Conservation (phyloP, 2,797 vertebrate genomes). For the Erpetoichthys calabaricus region DNA sequence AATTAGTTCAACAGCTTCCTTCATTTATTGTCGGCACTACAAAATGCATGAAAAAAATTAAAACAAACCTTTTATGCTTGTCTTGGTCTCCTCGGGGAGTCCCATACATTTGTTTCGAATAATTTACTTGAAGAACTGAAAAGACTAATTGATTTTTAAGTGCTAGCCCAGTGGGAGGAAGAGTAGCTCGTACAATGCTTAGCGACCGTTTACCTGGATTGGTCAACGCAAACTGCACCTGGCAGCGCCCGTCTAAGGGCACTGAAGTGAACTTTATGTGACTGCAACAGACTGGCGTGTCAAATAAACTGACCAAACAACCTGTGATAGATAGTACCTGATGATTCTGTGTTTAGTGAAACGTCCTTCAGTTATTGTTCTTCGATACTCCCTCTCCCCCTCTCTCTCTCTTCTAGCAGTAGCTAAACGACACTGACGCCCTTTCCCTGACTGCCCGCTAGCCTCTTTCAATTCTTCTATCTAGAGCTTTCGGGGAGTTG, state of each 20-base stretch:
- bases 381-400: slow-evolving; percentile 8
- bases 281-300: slow-evolving; percentile 35
- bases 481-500: slow-evolving; percentile 16
- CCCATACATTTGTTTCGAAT: slow-evolving; percentile 40
- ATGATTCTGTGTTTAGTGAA: slow-evolving; percentile 20
- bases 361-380: slow-evolving; percentile 13
- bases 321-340: slow-evolving; percentile 15
- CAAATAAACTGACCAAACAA: slow-evolving; percentile 34
- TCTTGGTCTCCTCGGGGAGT: slow-evolving; percentile 38
- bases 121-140: slow-evolving; percentile 39
- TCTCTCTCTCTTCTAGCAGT: slow-evolving; percentile 7
- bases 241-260: slow-evolving; percentile 16
- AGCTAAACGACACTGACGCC: slow-evolving; percentile 18
- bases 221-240: slow-evolving; percentile 27
- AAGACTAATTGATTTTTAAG: slow-evolving; percentile 66
- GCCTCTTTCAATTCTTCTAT: slow-evolving; percentile 11
- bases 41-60: slow-evolving; percentile 24
- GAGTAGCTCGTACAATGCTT: slow-evolving; percentile 26
- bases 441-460: slow-evolving; percentile 13
- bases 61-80: slow-evolving; percentile 34
- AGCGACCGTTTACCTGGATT: slow-evolving; percentile 41
- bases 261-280: slow-evolving; percentile 36
- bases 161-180: slow-evolving; percentile 41
- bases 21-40: slow-evolving; percentile 9
- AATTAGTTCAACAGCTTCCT: slow-evolving; percentile 33